Percentiles rank a stretch among this genome's conserved stretches.
Conservation (phyloP, 1,140 invertebrate species). For the Magallana ariakensis region DNA sequence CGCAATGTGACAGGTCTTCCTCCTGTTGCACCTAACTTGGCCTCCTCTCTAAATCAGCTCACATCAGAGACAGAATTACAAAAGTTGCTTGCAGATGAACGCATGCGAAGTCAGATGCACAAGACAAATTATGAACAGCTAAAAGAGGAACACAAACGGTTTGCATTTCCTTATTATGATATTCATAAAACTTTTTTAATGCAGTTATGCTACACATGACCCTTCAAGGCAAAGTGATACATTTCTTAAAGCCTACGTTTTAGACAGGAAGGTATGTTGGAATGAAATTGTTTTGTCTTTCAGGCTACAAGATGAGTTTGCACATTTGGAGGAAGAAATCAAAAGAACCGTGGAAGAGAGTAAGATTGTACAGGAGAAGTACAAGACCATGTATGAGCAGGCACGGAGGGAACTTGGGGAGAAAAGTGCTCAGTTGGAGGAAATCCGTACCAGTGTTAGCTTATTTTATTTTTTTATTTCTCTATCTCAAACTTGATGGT, state of each 20-base stretch:
- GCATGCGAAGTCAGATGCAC: slow-evolving; percentile 76
- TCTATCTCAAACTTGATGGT: too few relatives aligned
- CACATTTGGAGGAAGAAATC: slow-evolving; percentile 73
- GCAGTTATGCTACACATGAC: too few relatives aligned
- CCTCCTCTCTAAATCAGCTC: slow-evolving; percentile 61
- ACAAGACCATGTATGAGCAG: slow-evolving; percentile 76
- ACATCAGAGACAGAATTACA: slow-evolving; percentile 75
- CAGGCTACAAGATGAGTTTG: slow-evolving; percentile 77
- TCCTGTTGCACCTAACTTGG: slow-evolving; percentile 55
- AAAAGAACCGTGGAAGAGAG: slow-evolving; percentile 76
- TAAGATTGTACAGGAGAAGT: slow-evolving; percentile 77
- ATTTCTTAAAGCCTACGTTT: too few relatives aligned
- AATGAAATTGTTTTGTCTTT: neutral
- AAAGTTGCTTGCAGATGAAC: slow-evolving; percentile 77
- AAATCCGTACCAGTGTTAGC: slow-evolving; percentile 72
- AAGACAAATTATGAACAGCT: slow-evolving; percentile 77
- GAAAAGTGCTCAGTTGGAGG: slow-evolving; percentile 69
- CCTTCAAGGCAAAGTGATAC: too few relatives aligned
- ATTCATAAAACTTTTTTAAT: neutral
- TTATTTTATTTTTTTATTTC: neutral
- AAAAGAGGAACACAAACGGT: slow-evolving; percentile 77
- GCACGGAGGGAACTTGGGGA: slow-evolving; percentile 70
- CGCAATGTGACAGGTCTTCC: slow-evolving; percentile 24
- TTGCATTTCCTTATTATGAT: neutral
- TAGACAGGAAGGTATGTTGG: too few relatives aligned